Evolutionary conservation across 1,140 invertebrate genomes (phyloP).

Genomic region (Bombus difficillimus): DNA sequence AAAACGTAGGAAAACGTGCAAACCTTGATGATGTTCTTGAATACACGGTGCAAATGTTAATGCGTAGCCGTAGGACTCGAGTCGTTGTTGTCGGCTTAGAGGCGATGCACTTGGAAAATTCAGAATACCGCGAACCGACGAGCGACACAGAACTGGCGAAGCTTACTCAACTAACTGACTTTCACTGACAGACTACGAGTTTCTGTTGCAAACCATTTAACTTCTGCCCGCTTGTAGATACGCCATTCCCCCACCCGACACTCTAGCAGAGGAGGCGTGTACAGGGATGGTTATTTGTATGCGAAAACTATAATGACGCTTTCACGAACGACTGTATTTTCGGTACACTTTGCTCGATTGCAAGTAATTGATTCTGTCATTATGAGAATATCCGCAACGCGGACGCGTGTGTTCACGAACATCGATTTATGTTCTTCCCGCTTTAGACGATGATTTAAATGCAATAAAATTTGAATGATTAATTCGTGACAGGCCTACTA

Average conservation of each 20-base stretch:
- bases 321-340: background rate
- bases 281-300: constrained; percentile 30
- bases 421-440: background rate
- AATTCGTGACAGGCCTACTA: background rate
- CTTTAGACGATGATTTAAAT: background rate
- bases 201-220: constrained; percentile 40
- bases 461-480: background rate
- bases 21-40: background rate
- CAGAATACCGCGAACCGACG: background rate
- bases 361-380: background rate
- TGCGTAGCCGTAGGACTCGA: no score
- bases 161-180: constrained; percentile 21
- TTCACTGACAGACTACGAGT: constrained; percentile 46
- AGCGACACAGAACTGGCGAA: background rate
- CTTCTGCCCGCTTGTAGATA: constrained; percentile 36
- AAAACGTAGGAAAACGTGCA: background rate
- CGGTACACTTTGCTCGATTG: background rate
- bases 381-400: background rate
- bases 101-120: background rate
- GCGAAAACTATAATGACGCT: background rate
- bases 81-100: no score
- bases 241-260: constrained; percentile 6
- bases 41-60: background rate
- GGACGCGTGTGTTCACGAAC: background rate
- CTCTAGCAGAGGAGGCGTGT: background rate